Base-by-base conservation (phyloP, 1,140 invertebrate species). In the Drosophila elegans region DNA sequence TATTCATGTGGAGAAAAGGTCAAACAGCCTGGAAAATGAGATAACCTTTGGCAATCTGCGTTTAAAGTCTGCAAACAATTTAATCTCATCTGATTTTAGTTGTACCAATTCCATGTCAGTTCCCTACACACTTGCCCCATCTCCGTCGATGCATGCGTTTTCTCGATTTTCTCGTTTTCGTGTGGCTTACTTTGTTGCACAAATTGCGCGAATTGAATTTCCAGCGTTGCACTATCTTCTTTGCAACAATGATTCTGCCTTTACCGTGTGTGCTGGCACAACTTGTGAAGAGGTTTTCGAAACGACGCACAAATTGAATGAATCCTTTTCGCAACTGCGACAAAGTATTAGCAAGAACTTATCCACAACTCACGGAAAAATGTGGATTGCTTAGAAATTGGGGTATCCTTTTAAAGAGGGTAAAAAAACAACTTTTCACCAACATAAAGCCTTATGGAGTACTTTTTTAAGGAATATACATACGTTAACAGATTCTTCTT, bases 131-230 rank as follows among this genome's bases (percentile, higher is more conserved):
- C 7, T 16, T n/a, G 7, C 2, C 32, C 7, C 54, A 3, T 45
- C 44, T 27, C 38, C 27, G 52, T 42, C 9, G 32, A 9, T 25
- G n/a, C 29, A 12, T 11, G 56, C 27, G 29, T 45, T 56, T 60
- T 57, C 45, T 71, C 12, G 41, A 44, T 46, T 74, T 52, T 39
- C 34, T 12, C 39, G 64, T 45, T 63, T 63, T 55, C 54, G 36
- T 51, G 53, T 62, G 48, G 63, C 60, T 69, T 57, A 68, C 68
- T 69, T 93, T 93, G 92, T 92, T 80, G 78, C 83, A 83, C 55
- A 84, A 79, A 75, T 71, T 4, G 61, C 51, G 59, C 54, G 39
- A 61, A 66, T 56, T 29, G 45, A 71, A 80, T 80, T 80, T 80
- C 48, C 57, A 29, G 49, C 69, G 53, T 56, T 62, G 41, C 48